Evolutionary conservation across 1,140 invertebrate genomes (phyloP).

Genomic region (Condylostylus longicornis): DNA sequence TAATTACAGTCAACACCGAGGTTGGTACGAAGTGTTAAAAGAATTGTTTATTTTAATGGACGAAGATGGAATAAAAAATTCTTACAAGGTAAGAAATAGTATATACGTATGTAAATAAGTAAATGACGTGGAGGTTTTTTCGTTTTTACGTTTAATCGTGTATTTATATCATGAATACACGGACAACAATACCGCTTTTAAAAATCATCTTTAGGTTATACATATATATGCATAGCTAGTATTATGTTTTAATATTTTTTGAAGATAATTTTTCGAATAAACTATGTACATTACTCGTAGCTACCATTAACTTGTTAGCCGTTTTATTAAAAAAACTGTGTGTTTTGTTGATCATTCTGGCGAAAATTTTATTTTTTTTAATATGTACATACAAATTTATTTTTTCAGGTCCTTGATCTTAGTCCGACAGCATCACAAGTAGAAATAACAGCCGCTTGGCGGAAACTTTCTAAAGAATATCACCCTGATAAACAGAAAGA

Average conservation of each 20-base stretch:
- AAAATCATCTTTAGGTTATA: too few species aligned
- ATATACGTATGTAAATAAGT: too few species aligned
- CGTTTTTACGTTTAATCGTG: too few species aligned
- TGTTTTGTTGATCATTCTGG: too few species aligned
- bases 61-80: constrained; percentile 77
- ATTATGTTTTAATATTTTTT: too few species aligned
- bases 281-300: too few species aligned
- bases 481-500: constrained; percentile 87
- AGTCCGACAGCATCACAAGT: constrained; percentile 60
- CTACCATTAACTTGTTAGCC: constrained; percentile 1
- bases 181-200: too few species aligned
- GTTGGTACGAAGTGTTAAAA: constrained; percentile 72
- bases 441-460: constrained; percentile 69
- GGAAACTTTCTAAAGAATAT: constrained; percentile 66
- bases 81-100: constrained; percentile 55
- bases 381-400: constrained; percentile 4
- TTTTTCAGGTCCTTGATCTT: constrained; percentile 54
- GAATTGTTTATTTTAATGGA: constrained; percentile 75
- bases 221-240: too few species aligned
- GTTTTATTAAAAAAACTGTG: constrained; percentile 1
- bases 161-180: too few species aligned
- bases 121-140: too few species aligned
- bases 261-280: too few species aligned
- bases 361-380: constrained; percentile 6
- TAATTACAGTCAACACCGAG: constrained; percentile 57